These are phyloP conservation scores for human (Homo sapiens) DNA, from an alignment of 2,113 vertebrate genomes.

Conservation along the genomic window DNA sequence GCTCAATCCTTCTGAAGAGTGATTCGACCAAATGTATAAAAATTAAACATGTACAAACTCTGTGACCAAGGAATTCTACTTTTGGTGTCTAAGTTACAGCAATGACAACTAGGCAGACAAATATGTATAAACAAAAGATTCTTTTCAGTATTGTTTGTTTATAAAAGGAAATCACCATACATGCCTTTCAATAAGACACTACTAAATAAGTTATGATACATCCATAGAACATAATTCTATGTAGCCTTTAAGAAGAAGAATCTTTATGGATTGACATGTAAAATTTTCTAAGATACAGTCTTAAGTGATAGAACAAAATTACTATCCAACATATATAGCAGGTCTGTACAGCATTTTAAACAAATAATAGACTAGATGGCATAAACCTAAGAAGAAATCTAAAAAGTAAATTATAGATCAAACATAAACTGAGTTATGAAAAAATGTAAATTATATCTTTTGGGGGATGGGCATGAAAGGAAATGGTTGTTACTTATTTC, in stretches of 20 bases:
- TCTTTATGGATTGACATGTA: too few relatives aligned
- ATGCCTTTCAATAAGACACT: neutral
- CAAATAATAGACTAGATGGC: neutral
- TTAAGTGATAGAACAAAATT: neutral
- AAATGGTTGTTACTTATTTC: neutral
- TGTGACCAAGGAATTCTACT: neutral
- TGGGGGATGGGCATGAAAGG: neutral
- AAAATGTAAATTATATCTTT: fast-evolving
- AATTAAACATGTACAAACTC: neutral
- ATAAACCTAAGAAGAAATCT: neutral
- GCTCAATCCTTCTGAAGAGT: neutral
- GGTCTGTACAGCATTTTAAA: neutral
- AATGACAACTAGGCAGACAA: neutral
- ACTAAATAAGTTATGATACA: neutral
- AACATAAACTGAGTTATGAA: neutral
- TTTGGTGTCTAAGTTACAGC: neutral
- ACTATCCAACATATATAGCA: neutral
- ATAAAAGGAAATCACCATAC: neutral
- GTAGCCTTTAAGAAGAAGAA: neutral
- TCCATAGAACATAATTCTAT: neutral
- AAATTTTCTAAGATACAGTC: too few relatives aligned
- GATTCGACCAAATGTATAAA: neutral
- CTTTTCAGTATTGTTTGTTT: neutral
- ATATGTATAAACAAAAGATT: too few relatives aligned
- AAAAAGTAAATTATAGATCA: neutral